Percentiles rank a stretch among this genome's conserved stretches.
Conservation (phyloP, 2,113 vertebrate species). For the Carlito syrichta region DNA sequence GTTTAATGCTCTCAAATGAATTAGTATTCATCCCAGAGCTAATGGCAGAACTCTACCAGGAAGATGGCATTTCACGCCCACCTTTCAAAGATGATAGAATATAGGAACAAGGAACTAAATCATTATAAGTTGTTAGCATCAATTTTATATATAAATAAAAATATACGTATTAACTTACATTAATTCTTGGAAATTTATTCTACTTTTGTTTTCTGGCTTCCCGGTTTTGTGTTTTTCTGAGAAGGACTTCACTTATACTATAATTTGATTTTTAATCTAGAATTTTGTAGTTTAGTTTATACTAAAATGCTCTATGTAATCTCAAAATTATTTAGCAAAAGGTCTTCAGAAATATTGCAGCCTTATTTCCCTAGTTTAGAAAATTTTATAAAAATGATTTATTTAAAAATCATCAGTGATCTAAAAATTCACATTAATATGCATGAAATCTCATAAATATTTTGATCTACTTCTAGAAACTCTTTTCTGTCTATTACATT, state of each 20-base stretch:
- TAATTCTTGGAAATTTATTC: neutral
- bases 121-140: neutral
- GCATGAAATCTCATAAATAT: neutral
- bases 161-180: neutral
- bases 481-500: neutral
- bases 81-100: neutral
- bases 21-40: neutral
- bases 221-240: neutral
- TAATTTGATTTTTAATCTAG: neutral
- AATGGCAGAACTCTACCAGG: neutral
- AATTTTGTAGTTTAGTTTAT: conserved; percentile 20
- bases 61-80: neutral
- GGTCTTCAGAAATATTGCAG: neutral
- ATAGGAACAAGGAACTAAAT: neutral
- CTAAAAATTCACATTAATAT: neutral
- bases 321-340: conserved; percentile 1
- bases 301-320: neutral
- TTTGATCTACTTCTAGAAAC: neutral
- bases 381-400: conserved; percentile 11
- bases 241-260: neutral
- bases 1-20: neutral
- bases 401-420: neutral
- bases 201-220: neutral
- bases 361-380: neutral
- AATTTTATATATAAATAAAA: neutral